Evolutionary conservation across 2,888 invertebrate species (phyloP).

Genomic region (Galerucella pusilla): DNA sequence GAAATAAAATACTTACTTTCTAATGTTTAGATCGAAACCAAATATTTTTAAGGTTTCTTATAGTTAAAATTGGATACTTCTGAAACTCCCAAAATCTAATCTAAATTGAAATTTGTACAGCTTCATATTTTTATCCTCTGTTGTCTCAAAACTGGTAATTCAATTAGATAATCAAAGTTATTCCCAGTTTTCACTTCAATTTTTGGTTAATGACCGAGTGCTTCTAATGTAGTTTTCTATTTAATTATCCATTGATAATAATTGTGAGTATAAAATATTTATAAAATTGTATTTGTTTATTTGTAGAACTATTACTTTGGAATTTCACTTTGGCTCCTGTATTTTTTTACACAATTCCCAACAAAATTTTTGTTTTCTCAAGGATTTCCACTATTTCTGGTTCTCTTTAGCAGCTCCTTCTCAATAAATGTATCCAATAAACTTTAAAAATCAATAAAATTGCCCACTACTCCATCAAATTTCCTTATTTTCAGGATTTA

Average conservation of each 20-base stretch:
- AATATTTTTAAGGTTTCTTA: neutral
- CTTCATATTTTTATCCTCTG: neutral
- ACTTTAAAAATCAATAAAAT: no score
- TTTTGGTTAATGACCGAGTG: neutral
- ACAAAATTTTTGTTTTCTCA: no score
- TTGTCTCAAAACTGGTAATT: neutral
- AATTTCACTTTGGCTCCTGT: no score
- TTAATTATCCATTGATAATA: neutral
- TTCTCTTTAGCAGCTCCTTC: no score
- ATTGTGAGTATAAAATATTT: neutral
- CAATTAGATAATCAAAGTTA: neutral
- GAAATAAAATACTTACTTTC: no score
- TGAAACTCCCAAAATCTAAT: neutral
- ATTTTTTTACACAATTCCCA: no score
- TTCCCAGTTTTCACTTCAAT: neutral
- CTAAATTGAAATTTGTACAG: neutral
- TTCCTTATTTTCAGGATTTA: no score
- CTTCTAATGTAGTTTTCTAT: neutral
- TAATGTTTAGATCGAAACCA: neutral
- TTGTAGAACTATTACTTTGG: neutral
- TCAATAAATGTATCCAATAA: no score
- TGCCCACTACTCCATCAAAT: no score
- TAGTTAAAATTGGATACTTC: neutral
- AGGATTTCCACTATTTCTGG: no score
- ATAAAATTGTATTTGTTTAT: neutral